phyloP scores from a whole-genome alignment of 2,113 vertebrate species.

The Passer domesticus region DNA sequence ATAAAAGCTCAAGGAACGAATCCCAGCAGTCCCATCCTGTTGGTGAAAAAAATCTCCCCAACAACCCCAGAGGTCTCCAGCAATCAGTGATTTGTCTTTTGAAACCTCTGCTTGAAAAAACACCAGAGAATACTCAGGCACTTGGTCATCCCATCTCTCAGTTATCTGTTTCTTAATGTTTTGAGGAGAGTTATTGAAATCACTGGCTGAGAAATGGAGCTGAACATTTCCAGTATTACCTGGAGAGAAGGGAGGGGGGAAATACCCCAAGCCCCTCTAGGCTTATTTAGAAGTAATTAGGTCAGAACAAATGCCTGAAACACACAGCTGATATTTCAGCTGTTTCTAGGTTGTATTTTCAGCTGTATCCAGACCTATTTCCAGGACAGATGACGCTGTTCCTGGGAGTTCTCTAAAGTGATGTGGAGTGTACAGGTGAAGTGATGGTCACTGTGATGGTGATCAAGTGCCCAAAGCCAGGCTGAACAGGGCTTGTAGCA shows the following conservation, averaged over 20 bases:
- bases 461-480: not conserved
- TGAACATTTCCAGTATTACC: not conserved
- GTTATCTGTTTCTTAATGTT: not conserved
- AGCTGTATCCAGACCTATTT: not conserved
- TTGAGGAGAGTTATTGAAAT: accelerated
- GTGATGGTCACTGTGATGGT: too few relatives aligned
- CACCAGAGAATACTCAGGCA: not conserved
- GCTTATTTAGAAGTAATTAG: not conserved
- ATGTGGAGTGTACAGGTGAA: accelerated
- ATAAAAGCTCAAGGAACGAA: not conserved
- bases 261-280: not conserved
- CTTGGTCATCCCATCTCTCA: not conserved
- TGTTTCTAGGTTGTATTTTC: not conserved
- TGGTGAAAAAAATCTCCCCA: not conserved
- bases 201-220: not conserved
- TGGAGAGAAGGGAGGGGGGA: not conserved
- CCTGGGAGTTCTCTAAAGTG: too few relatives aligned
- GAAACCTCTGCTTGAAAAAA: not conserved
- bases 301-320: conserved; percentile 44
- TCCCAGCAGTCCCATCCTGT: not conserved
- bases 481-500: accelerated
- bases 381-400: not conserved
- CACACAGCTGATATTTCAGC: not conserved
- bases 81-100: not conserved
- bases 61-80: not conserved